A percentile compares a stretch with the other conserved stretches of the same genome.
Evolutionary conservation across 2,888 invertebrate genomes (phyloP).

Genomic region (Plutella xylostella): DNA sequence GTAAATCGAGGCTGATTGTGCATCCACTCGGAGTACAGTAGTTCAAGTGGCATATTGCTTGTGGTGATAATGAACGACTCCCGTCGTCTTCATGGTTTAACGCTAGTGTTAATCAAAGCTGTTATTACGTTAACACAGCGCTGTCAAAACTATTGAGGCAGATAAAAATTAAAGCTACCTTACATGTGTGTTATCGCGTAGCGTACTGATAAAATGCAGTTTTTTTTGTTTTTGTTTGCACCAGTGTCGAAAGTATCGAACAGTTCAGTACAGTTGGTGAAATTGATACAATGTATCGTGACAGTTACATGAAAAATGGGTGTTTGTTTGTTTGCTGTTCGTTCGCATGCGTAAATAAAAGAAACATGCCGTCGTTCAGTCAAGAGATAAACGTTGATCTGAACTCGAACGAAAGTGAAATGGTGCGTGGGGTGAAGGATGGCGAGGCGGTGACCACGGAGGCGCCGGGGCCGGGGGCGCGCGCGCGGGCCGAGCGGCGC

Average conservation of each 20-base stretch:
- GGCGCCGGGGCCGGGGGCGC: conserved; percentile 25
- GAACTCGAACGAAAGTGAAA: conserved; percentile 44
- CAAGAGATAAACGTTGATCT: conserved; percentile 55
- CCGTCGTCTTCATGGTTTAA: conserved; percentile 29
- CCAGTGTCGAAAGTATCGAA: conserved; percentile 1
- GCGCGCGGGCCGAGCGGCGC: conserved; percentile 42
- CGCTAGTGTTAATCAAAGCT: conserved; percentile 21
- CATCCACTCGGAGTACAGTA: conserved; percentile 35
- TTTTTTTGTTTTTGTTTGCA: background rate
- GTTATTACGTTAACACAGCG: background rate
- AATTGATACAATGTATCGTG: background rate
- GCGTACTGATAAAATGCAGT: conserved; percentile 5
- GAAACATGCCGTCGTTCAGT: conserved; percentile 52
- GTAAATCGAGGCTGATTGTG: conserved; percentile 49
- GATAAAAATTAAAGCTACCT: conserved; percentile 1
- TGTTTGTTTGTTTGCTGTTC: background rate
- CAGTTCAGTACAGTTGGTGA: background rate
- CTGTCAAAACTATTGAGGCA: background rate
- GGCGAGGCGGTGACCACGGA: conserved; percentile 30
- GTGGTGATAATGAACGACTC: conserved; percentile 40
- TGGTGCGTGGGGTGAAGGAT: conserved; percentile 34
- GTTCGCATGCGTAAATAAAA: no score
- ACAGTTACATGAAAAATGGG: background rate
- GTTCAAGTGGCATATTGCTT: conserved; percentile 38
- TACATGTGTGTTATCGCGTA: background rate